These are phyloP conservation scores for Colius striatus DNA, from an alignment of 2,113 vertebrate species.

Conservation along the genomic window DNA sequence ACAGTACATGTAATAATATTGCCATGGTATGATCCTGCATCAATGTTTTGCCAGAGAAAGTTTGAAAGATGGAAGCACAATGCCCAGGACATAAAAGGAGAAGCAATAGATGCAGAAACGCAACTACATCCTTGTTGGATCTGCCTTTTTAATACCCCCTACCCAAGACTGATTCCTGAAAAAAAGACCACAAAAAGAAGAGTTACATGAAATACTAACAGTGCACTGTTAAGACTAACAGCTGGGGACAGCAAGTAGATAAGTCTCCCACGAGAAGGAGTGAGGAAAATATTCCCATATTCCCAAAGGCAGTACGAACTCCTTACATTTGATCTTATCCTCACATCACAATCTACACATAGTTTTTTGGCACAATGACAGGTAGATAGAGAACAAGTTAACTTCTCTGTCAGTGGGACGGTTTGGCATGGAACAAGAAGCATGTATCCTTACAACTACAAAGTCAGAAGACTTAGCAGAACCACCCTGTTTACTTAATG, in stretches of 20 bases:
- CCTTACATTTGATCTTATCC: conserved; percentile 53
- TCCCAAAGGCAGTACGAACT: conserved; percentile 42
- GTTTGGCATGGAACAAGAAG: conserved; percentile 19
- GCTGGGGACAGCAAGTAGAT: conserved; percentile 20
- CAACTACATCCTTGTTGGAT: neutral
- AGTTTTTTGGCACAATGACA: conserved; percentile 46
- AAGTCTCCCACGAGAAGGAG: conserved; percentile 51
- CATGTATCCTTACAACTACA: neutral
- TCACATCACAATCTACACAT: neutral
- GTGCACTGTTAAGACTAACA: neutral
- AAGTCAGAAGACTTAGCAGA: conserved; percentile 5
- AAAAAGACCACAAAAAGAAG: neutral
- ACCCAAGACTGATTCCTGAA: neutral
- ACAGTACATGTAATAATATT: neutral
- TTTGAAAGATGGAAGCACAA: neutral
- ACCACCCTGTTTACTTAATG: conserved; percentile 19
- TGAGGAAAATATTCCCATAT: neutral
- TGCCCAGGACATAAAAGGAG: neutral
- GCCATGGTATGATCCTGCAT: neutral
- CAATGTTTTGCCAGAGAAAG: neutral
- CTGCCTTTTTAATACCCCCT: neutral
- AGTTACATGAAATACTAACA: neutral
- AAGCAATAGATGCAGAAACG: neutral
- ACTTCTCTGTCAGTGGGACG: conserved; percentile 12
- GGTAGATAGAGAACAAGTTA: neutral